phyloP scores from a whole-genome alignment of 2,888 invertebrate species.

The Ephialtes manifestator region DNA sequence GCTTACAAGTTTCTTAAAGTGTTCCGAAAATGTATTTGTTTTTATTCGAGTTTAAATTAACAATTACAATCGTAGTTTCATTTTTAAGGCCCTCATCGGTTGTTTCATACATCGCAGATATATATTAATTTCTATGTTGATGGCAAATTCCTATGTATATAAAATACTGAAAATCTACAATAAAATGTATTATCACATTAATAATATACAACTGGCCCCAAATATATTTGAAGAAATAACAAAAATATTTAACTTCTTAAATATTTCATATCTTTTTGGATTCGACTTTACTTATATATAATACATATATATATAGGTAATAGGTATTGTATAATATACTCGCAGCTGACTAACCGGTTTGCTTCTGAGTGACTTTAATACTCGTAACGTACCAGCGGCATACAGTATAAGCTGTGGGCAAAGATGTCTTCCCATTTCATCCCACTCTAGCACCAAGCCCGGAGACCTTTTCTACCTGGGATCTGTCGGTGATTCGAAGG shows the following conservation, averaged over 20 bases:
- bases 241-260: background rate
- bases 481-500: conserved; percentile 51
- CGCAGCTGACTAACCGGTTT: background rate
- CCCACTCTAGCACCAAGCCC: background rate
- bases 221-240: background rate
- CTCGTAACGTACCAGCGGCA: conserved; percentile 16
- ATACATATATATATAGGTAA: background rate
- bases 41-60: background rate
- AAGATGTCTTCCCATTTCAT: background rate
- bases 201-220: background rate
- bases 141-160: background rate
- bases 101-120: background rate
- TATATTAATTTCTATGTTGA: background rate
- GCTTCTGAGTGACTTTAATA: conserved; percentile 3
- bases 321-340: background rate
- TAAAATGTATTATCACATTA: background rate
- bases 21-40: background rate
- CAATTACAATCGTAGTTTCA: background rate
- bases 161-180: background rate
- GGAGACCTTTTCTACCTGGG: conserved; percentile 12
- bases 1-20: background rate
- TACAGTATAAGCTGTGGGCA: background rate
- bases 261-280: background rate
- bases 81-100: background rate
- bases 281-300: background rate